Evolutionary conservation across 2,113 vertebrate genomes (phyloP).

Genomic region (Chlamydotis undulata): DNA sequence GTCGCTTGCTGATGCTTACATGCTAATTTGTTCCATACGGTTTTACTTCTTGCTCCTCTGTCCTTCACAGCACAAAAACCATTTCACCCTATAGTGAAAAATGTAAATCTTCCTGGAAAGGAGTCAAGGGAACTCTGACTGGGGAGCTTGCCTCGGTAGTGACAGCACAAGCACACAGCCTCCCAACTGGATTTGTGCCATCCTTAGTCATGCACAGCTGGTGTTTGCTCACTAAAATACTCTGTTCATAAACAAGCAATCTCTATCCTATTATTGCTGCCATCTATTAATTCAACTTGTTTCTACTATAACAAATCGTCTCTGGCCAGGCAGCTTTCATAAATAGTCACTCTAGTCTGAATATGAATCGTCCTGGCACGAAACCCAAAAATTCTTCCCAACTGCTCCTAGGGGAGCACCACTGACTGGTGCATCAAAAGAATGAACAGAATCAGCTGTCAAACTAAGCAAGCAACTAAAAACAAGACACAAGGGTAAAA

Average conservation of each 20-base stretch:
- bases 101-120: constrained; percentile 37
- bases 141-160: constrained; percentile 23
- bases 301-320: constrained; percentile 67
- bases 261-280: constrained; percentile 64
- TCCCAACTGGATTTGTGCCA: constrained; percentile 72
- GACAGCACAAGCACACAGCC: constrained; percentile 49
- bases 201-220: constrained; percentile 73
- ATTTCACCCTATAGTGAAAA: constrained; percentile 15
- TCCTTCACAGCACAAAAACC: not conserved
- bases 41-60: constrained; percentile 2
- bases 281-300: constrained; percentile 74
- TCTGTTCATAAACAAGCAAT: constrained; percentile 74
- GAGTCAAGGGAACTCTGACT: constrained; percentile 44
- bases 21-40: not conserved
- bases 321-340: constrained; percentile 52
- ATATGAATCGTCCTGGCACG: constrained; percentile 40
- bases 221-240: constrained; percentile 74
- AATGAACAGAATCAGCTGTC: constrained; percentile 46
- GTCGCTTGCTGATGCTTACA: not conserved
- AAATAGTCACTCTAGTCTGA: constrained; percentile 50
- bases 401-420: constrained; percentile 35
- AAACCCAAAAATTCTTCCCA: constrained; percentile 39
- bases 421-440: constrained; percentile 41
- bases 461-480: constrained; percentile 42
- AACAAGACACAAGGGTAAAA: constrained; percentile 34